Percentiles rank a stretch among this genome's conserved stretches.
Evolutionary conservation across 2,797 vertebrate species (phyloP).

Genomic region (Cynopterus sphinx): DNA sequence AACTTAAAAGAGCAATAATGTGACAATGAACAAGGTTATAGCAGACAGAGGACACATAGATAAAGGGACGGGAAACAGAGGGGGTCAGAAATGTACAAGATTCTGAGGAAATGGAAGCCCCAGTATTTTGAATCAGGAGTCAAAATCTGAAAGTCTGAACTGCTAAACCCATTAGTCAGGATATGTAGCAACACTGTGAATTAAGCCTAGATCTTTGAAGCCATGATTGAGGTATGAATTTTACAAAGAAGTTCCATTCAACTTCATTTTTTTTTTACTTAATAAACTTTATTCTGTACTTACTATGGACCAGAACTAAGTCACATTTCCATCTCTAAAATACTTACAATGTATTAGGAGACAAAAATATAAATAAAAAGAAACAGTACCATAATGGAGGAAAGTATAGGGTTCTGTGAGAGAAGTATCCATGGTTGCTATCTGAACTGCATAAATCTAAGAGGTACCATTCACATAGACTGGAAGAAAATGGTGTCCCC

Average conservation of each 20-base stretch:
- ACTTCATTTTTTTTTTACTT: not conserved
- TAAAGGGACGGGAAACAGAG: not conserved
- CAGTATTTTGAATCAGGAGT: not conserved
- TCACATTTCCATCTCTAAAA: not conserved
- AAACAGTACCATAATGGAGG: not conserved
- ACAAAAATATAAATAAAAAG: not conserved
- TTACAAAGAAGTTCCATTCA: not conserved
- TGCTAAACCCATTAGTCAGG: not conserved
- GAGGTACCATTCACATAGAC: not conserved
- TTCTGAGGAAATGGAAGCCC: not conserved
- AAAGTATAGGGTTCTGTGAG: accelerated
- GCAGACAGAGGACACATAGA: not conserved
- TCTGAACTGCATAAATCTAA: not conserved
- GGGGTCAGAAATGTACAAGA: not conserved
- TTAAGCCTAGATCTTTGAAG: not conserved
- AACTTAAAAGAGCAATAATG: not conserved
- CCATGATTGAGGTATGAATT: not conserved
- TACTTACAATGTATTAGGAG: not conserved
- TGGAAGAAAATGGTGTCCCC: not conserved
- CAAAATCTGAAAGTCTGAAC: not conserved
- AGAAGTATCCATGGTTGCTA: not conserved
- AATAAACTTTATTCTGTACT: not conserved
- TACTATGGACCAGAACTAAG: not conserved
- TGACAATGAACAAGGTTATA: not conserved
- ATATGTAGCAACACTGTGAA: not conserved